These are phyloP conservation scores for Phalanger gymnotis DNA, from an alignment of 2,797 vertebrate genomes.

Conservation along the genomic window DNA sequence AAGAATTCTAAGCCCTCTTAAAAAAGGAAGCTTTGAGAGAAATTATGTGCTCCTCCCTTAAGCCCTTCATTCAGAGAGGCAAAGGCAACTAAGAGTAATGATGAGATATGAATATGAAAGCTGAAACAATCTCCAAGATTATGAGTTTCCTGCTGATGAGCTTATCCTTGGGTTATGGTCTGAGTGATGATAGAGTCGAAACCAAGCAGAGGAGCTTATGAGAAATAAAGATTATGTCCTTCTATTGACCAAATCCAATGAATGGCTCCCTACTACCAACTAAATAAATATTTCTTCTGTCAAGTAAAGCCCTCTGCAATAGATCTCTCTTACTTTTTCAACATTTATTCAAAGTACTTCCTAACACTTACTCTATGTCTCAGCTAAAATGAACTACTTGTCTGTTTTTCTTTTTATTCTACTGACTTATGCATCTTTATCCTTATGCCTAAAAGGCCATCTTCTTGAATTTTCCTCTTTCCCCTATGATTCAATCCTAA, in stretches of 20 bases:
- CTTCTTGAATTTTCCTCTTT: too few species aligned
- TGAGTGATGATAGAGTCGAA: background rate
- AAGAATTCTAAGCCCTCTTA: too few species aligned
- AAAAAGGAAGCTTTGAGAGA: background rate
- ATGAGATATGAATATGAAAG: background rate
- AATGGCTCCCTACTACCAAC: background rate
- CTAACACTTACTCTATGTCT: background rate
- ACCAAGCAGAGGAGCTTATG: background rate
- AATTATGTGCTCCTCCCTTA: background rate
- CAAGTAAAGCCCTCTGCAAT: background rate
- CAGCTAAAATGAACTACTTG: background rate
- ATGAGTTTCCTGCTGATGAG: background rate
- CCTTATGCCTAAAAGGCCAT: too few species aligned
- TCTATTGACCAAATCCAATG: background rate
- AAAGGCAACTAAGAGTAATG: background rate
- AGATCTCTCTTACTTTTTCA: background rate
- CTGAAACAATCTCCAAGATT: background rate
- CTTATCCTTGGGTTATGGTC: background rate
- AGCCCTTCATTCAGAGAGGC: background rate
- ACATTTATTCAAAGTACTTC: background rate
- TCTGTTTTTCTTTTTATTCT: background rate
- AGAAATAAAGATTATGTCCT: background rate
- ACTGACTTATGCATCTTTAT: background rate
- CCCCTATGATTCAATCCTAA: too few species aligned
- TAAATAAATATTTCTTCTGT: too few species aligned